Evolutionary conservation across 2,888 invertebrate genomes (phyloP).

Genomic region (Trichopoda pennipes): DNA sequence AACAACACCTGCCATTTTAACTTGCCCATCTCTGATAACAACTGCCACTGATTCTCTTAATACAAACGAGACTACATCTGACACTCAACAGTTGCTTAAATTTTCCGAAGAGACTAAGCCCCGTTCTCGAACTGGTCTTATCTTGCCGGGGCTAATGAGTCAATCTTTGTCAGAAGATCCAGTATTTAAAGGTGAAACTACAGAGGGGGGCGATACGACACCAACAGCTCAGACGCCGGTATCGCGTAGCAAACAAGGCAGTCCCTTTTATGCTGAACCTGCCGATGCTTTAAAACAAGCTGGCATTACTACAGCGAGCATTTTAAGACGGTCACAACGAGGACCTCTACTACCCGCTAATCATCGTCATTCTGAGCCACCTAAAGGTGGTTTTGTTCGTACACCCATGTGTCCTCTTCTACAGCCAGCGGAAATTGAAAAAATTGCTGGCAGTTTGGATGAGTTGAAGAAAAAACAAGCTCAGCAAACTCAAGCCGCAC

Average conservation of each 20-base stretch:
- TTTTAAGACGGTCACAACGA: slow-evolving; percentile 79
- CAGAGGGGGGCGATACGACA: slow-evolving; percentile 76
- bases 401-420: slow-evolving; percentile 83
- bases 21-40: slow-evolving; percentile 71
- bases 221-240: slow-evolving; percentile 77
- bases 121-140: slow-evolving; percentile 77
- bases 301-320: slow-evolving; percentile 77
- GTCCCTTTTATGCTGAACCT: slow-evolving; percentile 94
- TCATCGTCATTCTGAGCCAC: slow-evolving; percentile 85
- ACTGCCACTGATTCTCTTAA: slow-evolving; percentile 68
- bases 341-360: slow-evolving; percentile 80
- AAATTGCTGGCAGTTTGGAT: slow-evolving; percentile 80
- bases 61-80: slow-evolving; percentile 65
- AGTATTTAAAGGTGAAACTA: slow-evolving; percentile 70
- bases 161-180: slow-evolving; percentile 74
- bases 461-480: slow-evolving; percentile 82
- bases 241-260: slow-evolving; percentile 85
- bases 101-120: slow-evolving; percentile 76
- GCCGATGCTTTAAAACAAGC: slow-evolving; percentile 88
- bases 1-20: slow-evolving; percentile 72
- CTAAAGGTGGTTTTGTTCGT: slow-evolving; percentile 79
- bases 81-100: slow-evolving; percentile 76
- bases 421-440: slow-evolving; percentile 82
- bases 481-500: slow-evolving; percentile 70
- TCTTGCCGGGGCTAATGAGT: slow-evolving; percentile 75